Conservation (phyloP, 2,888 invertebrate species). For the Dendrolimus houi region DNA sequence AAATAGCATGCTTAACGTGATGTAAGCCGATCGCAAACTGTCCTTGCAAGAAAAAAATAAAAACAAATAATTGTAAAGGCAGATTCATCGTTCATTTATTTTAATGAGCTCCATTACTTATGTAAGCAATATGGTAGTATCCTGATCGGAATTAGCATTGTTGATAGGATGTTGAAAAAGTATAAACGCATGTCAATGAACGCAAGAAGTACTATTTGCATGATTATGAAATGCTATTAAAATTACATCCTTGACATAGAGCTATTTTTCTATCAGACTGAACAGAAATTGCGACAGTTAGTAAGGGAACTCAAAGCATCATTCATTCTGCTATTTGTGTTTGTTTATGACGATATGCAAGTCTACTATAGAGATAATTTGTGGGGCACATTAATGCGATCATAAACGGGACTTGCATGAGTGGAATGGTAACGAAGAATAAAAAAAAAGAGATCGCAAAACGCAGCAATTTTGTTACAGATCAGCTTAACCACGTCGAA, state of each 20-base stretch:
- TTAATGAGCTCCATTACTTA: conserved; percentile 13
- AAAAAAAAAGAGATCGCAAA: conserved; percentile 64
- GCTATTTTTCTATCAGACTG: background rate
- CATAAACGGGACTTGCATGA: conserved; percentile 52
- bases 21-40: conserved; percentile 29
- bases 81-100: conserved; percentile 25
- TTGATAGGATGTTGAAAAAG: conserved; percentile 1
- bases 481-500: conserved; percentile 76
- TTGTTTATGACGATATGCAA: conserved; percentile 27
- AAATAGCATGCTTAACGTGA: conserved; percentile 37
- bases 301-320: background rate
- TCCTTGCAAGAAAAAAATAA: conserved; percentile 30
- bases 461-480: conserved; percentile 72
- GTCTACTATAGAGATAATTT: conserved; percentile 12
- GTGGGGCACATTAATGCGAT: conserved; percentile 36
- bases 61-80: conserved; percentile 24
- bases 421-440: conserved; percentile 37
- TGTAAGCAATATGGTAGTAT: conserved; percentile 15
- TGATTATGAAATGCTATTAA: background rate
- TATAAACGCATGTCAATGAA: too few relatives aligned
- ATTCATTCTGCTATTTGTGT: conserved; percentile 50
- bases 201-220: background rate
- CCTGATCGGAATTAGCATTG: too few relatives aligned
- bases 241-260: too few relatives aligned
- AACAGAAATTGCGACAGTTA: background rate